Percentiles rank a stretch among this genome's conserved stretches.
These are phyloP conservation scores for Himalopsyche japonica DNA, from an alignment of 2,888 invertebrate species.

Conservation along the genomic window DNA sequence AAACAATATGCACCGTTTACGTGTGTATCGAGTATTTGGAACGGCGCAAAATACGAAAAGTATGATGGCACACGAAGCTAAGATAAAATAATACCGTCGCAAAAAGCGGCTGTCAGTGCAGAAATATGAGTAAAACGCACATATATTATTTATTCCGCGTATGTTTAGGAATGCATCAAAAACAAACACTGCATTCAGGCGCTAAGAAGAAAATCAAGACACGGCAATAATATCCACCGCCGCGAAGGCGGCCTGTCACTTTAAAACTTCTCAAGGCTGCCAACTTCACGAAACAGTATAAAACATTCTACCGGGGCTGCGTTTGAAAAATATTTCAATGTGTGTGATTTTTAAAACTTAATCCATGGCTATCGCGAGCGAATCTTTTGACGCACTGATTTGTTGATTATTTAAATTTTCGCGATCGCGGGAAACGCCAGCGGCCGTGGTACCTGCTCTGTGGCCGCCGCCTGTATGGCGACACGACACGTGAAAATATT, in stretches of 20 bases:
- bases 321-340: not conserved
- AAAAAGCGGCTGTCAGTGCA: not conserved
- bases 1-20: not conserved
- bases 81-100: not conserved
- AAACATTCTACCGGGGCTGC: not conserved
- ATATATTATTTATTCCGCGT: not conserved
- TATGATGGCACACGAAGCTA: not conserved
- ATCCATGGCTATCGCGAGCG: not conserved
- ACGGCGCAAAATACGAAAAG: not conserved
- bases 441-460: not conserved
- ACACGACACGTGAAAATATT: conserved; percentile 9
- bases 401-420: not conserved
- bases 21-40: not conserved
- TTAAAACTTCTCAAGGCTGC: conserved; percentile 10
- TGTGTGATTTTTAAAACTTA: not conserved
- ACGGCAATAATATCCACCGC: not conserved
- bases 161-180: conserved; percentile 3
- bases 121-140: not conserved
- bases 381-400: not conserved
- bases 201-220: not conserved
- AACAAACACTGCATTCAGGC: conserved; percentile 6
- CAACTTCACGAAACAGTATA: not conserved
- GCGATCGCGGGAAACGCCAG: not conserved
- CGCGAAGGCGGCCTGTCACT: conserved; percentile 4
- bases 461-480: conserved; percentile 10